Conservation (phyloP, 2,888 invertebrate genomes). For the Acronicta psi region DNA sequence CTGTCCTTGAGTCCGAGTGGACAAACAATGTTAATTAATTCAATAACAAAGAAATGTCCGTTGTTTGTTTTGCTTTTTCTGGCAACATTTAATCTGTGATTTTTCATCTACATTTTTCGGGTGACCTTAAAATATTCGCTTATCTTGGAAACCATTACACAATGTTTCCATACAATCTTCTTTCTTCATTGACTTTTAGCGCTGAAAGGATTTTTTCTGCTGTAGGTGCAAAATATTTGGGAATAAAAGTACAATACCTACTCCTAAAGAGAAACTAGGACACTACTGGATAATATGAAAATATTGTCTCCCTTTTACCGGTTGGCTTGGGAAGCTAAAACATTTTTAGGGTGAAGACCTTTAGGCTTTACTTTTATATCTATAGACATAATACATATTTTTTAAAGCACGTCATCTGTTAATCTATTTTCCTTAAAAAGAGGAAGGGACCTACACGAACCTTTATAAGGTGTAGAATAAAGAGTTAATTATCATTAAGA, state of each 20-base stretch:
- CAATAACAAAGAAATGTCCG: slow-evolving; percentile 49
- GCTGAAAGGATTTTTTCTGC: slow-evolving; percentile 42
- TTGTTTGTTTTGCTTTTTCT: slow-evolving; percentile 36
- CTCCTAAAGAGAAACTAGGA: slow-evolving; percentile 4
- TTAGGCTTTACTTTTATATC: no score
- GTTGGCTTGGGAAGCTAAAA: not conserved
- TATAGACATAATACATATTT: no score
- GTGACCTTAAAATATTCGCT: slow-evolving; percentile 39
- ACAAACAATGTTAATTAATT: slow-evolving; percentile 52
- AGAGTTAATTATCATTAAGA: no score
- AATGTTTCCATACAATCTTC: slow-evolving; percentile 33
- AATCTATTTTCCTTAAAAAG: no score
- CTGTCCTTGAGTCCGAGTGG: slow-evolving; percentile 33
- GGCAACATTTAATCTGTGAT: slow-evolving; percentile 34
- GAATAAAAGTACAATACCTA: slow-evolving; percentile 22
- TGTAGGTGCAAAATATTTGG: slow-evolving; percentile 17
- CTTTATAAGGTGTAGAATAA: no score
- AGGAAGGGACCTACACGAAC: no score
- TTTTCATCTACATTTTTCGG: slow-evolving; percentile 37
- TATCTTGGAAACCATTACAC: slow-evolving; percentile 43
- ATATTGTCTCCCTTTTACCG: not conserved
- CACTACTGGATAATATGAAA: slow-evolving; percentile 1
- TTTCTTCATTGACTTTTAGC: slow-evolving; percentile 19
- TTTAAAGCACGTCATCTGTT: no score
- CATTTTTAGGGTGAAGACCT: not conserved